These are phyloP conservation scores for Tipula helvola DNA, from an alignment of 2,888 invertebrate species.

Conservation along the genomic window DNA sequence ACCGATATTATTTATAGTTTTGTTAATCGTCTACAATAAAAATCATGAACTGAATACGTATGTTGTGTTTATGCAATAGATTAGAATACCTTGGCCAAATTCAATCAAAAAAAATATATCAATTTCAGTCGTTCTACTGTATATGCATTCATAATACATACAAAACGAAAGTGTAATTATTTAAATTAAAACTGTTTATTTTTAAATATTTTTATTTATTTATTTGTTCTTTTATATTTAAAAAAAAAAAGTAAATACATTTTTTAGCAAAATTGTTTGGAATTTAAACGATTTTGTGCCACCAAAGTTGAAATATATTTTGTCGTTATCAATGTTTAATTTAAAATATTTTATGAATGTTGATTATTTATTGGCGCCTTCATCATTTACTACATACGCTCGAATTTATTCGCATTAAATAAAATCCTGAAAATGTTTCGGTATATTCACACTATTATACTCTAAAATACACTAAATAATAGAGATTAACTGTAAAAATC, in stretches of 20 bases:
- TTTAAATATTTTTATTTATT: not conserved
- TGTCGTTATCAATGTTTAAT: not conserved
- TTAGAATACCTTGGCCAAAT: not conserved
- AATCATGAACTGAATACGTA: not conserved
- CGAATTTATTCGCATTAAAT: not conserved
- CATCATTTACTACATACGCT: not conserved
- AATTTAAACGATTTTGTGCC: constrained; percentile 8
- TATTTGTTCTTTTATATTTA: not conserved
- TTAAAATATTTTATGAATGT: not conserved
- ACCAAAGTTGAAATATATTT: not conserved
- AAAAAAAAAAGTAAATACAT: not conserved
- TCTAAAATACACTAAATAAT: not conserved
- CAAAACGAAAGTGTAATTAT: not conserved
- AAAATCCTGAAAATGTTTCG: not conserved
- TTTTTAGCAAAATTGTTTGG: not conserved
- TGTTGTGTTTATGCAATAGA: not conserved
- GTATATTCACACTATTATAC: not conserved
- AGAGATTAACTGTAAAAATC: not conserved
- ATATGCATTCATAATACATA: not conserved
- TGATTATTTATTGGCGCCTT: not conserved
- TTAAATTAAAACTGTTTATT: not conserved
- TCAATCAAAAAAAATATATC: not conserved
- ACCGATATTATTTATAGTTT: not conserved
- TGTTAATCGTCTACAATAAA: not conserved
- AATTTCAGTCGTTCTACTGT: not conserved